Percentiles rank a stretch among this genome's conserved stretches.
phyloP scores from a whole-genome alignment of 2,113 vertebrate genomes.

The Pseudopodoces humilis region DNA sequence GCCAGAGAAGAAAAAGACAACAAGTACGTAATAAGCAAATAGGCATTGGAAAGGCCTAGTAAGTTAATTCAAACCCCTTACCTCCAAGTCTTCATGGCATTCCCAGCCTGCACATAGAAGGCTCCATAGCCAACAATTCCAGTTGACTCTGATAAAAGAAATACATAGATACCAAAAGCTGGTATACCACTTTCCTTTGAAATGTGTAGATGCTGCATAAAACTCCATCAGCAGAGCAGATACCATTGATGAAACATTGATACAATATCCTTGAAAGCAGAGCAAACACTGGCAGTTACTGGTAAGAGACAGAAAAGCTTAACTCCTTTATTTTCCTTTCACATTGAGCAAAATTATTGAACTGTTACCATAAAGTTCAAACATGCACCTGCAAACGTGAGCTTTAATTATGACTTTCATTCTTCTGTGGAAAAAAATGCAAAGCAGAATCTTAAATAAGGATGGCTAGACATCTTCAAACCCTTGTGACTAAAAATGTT shows the following conservation, averaged over 20 bases:
- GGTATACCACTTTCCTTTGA: background rate
- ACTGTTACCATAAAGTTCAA: background rate
- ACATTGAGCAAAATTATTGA: background rate
- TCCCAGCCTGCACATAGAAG: background rate
- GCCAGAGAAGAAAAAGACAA: background rate
- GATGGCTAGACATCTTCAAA: background rate
- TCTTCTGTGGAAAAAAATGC: background rate
- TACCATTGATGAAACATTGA: background rate
- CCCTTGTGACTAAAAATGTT: background rate
- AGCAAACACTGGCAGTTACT: background rate
- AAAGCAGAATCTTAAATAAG: background rate
- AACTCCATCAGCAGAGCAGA: background rate
- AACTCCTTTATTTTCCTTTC: background rate
- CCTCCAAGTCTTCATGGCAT: background rate
- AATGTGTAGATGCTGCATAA: background rate
- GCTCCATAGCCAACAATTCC: background rate
- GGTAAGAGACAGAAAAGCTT: background rate
- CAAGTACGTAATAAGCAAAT: fast-evolving
- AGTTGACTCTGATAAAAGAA: background rate
- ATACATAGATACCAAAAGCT: background rate
- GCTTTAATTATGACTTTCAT: background rate
- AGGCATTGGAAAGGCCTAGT: background rate
- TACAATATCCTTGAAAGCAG: background rate
- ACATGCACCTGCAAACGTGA: background rate
- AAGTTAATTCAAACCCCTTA: background rate